Evolutionary conservation across 2,888 invertebrate species (phyloP).

Genomic region (Leptinotarsa juncta): DNA sequence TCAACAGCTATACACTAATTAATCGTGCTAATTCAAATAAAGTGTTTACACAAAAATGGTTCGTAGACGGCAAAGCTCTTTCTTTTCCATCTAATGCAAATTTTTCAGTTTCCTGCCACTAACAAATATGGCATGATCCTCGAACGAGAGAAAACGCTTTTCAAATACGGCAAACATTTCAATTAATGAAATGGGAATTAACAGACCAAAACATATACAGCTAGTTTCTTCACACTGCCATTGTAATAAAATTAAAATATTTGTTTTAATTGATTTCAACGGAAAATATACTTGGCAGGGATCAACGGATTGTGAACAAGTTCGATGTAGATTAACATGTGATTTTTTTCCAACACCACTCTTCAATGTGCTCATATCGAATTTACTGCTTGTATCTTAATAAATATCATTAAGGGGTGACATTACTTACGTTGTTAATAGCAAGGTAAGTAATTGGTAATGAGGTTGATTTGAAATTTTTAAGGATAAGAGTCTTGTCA

Average conservation of each 20-base stretch:
- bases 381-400: too few species aligned
- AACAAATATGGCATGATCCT: slow-evolving; percentile 49
- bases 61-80: slow-evolving; percentile 2
- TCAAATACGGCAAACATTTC: slow-evolving; percentile 53
- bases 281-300: slow-evolving; percentile 38
- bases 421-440: too few species aligned
- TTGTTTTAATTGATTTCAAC: slow-evolving; percentile 52
- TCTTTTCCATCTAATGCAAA: slow-evolving; percentile 37
- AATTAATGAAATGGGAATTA: slow-evolving; percentile 50
- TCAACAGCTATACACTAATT: slow-evolving; percentile 33
- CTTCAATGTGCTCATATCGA: too few species aligned
- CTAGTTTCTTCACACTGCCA: slow-evolving; percentile 51
- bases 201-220: slow-evolving; percentile 51
- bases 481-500: too few species aligned
- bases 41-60: slow-evolving; percentile 34
- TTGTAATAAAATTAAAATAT: slow-evolving; percentile 55
- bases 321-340: not conserved
- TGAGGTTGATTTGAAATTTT: too few species aligned
- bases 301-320: not conserved
- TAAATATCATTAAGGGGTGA: too few species aligned
- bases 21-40: slow-evolving; percentile 33
- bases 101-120: slow-evolving; percentile 29
- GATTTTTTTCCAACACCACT: too few species aligned
- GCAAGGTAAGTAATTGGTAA: too few species aligned
- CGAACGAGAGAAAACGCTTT: slow-evolving; percentile 46